Percentiles rank a stretch among this genome's conserved stretches.
Evolutionary conservation across 2,113 vertebrate species (phyloP).

Genomic region (Semnornis frantzii): DNA sequence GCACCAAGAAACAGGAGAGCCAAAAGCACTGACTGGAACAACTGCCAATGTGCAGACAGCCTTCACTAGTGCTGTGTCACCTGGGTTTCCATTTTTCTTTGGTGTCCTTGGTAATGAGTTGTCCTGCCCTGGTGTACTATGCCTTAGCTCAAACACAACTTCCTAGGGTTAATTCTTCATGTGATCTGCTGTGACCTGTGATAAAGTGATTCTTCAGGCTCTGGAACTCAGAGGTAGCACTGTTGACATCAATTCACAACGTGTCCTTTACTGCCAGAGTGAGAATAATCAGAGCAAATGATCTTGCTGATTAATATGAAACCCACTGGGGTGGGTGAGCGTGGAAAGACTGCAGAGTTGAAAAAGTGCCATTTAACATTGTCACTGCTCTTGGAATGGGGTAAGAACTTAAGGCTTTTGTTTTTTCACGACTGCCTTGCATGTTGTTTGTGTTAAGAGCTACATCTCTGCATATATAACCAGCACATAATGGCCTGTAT

Average conservation of each 20-base stretch:
- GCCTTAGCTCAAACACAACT: background rate
- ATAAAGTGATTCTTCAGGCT: background rate
- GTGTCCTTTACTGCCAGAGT: background rate
- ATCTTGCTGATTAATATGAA: background rate
- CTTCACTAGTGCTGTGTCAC: background rate
- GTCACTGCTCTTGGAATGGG: background rate
- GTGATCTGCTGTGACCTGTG: background rate
- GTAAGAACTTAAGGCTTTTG: background rate
- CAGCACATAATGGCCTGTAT: constrained; percentile 36
- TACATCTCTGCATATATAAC: background rate
- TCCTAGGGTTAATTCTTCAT: background rate
- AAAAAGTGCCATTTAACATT: background rate
- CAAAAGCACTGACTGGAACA: fast-evolving
- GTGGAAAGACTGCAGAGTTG: background rate
- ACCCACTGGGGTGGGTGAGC: background rate
- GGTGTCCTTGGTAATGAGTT: background rate
- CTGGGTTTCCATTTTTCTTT: constrained; percentile 3
- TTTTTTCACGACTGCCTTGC: constrained; percentile 16
- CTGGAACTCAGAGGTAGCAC: background rate
- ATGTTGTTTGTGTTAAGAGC: background rate
- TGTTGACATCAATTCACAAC: fast-evolving
- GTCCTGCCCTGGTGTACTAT: background rate
- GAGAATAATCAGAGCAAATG: background rate
- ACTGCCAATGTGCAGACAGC: background rate
- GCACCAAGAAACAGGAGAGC: background rate